Evolutionary conservation across 2,797 vertebrate genomes (phyloP), one percentile per base, ranked within the genome.

Genomic region (Danio aesculapii): DNA sequence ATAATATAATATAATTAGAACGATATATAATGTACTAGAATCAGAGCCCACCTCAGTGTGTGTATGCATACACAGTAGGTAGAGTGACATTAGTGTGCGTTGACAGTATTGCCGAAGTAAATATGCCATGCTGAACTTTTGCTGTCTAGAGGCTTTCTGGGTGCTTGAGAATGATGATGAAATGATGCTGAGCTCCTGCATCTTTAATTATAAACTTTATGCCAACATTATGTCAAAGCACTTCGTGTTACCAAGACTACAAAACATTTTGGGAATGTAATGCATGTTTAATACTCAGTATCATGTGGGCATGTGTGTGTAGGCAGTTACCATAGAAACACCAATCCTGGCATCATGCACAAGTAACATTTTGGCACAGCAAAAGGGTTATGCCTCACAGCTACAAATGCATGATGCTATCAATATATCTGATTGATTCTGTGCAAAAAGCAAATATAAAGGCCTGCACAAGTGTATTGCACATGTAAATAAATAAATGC

Each of bases 271-370:
- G 76, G 86, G 87, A 80, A 88, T 85, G 77, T 86, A 87, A 81
- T 88, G 78, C 43, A 83, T 75, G 79, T 90, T 86, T 75, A 85
- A 91, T 89, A 90, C 88, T 85, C 83, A 87, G 85, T 88, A 87
- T 85, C 85, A 88, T 87, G 91, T 91, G 88, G 90, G 90, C 88
- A 88, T 91, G 85, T 89, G 87, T 83, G 88, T 88, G 93, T 93
- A 91, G 93, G 92, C 82, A 89, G 92, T 93, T 92, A 79, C 91
- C 86, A 91, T 91, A 87, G 92, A 86, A 92, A 92, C 92, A 86
- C 88, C 90, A 91, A 91, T 92, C 90, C 88, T 90, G 91, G 90
- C 92, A 91, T 92, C 88, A 88, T 88, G 85, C 84, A 86, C 86
- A 88, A 89, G 87, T 89, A 91, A 92, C 86, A 90, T 89, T 89